phyloP scores from a whole-genome alignment of 1,140 invertebrate species.

The Sycophaga agraensis region DNA sequence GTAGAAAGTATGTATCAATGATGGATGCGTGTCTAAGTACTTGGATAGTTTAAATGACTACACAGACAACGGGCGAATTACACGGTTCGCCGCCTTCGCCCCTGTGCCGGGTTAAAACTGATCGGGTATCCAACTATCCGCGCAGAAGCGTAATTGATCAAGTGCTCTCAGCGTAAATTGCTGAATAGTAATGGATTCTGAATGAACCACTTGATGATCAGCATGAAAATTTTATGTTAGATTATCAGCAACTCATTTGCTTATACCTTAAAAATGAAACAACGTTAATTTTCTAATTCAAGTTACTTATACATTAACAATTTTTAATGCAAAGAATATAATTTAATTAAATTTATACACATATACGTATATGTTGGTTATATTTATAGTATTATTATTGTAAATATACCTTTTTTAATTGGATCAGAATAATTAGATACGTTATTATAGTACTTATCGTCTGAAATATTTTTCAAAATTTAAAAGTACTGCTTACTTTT shows the following conservation, averaged over 20 bases:
- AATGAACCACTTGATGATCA: not conserved
- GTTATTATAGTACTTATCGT: conserved; percentile 66
- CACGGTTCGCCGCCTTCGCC: conserved; percentile 40
- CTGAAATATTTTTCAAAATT: conserved; percentile 49
- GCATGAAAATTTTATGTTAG: not conserved
- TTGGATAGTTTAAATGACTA: no score
- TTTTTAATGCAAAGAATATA: no score
- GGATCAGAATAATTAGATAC: conserved; percentile 67
- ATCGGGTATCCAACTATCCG: not conserved
- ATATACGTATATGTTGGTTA: no score
- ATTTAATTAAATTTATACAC: no score
- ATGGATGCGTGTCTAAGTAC: no score
- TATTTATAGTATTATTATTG: no score
- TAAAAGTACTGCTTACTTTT: no score
- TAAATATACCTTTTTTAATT: conserved; percentile 32
- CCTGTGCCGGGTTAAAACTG: not conserved
- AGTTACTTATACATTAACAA: no score
- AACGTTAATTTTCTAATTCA: no score
- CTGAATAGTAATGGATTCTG: conserved; percentile 1
- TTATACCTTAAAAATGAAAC: no score
- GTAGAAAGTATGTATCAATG: no score
- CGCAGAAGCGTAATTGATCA: conserved; percentile 37
- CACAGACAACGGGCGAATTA: conserved; percentile 35
- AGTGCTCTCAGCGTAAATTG: conserved; percentile 2
- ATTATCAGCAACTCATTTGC: not conserved